Conservation (phyloP, 1,140 invertebrate genomes). For the Gryon sp. region DNA sequence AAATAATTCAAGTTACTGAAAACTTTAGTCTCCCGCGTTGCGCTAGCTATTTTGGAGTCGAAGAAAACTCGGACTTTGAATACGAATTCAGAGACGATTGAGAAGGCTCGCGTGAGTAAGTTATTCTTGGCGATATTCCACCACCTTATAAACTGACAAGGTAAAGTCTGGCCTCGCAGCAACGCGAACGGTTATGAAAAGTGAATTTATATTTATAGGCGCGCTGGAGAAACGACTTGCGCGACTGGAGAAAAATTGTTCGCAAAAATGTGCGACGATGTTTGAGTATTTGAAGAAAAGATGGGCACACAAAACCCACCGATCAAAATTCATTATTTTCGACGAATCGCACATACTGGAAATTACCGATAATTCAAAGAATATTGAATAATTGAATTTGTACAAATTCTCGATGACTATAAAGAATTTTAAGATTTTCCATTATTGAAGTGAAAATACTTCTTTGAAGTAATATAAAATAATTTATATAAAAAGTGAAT, state of each 20-base stretch:
- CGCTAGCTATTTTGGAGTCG: conserved; percentile 15
- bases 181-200: conserved; percentile 44
- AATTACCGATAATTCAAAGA: no score
- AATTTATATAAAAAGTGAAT: no score
- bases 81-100: conserved; percentile 12
- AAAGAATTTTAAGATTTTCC: no score
- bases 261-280: conserved; percentile 22
- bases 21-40: conserved; percentile 37
- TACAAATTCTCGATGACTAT: no score
- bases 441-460: no score
- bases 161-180: conserved; percentile 39
- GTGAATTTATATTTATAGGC: conserved; percentile 54
- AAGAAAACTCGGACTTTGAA: conserved; percentile 9
- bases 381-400: no score
- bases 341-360: no score
- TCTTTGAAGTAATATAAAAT: no score
- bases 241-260: conserved; percentile 26
- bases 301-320: conserved; percentile 19
- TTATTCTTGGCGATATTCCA: conserved; percentile 48
- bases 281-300: conserved; percentile 32
- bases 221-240: conserved; percentile 8
- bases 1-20: no score
- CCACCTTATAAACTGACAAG: conserved; percentile 38
- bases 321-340: no score
- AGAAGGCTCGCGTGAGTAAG: not conserved